These are phyloP conservation scores for Onychomys arenicola DNA, from an alignment of 2,797 vertebrate species.

Conservation along the genomic window DNA sequence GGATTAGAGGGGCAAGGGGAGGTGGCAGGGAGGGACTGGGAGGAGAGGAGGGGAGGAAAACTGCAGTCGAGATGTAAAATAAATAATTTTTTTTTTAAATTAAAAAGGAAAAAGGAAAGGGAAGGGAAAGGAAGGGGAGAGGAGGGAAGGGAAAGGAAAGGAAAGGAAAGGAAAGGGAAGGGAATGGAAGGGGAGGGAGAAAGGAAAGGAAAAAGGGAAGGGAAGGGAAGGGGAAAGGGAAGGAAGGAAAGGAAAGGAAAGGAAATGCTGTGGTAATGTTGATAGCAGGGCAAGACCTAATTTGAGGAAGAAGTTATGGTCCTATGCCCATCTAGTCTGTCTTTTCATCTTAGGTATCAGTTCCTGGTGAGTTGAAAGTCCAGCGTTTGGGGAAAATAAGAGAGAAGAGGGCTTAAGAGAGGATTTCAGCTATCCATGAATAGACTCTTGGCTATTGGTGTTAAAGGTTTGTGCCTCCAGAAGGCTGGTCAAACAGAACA, in stretches of 20 bases:
- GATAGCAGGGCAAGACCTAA: background rate
- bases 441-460: background rate
- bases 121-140: no score
- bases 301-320: slow-evolving; percentile 28
- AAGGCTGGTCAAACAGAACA: background rate
- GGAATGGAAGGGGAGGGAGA: no score
- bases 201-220: no score
- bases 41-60: background rate
- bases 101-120: no score
- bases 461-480: background rate
- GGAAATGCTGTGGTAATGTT: slow-evolving; percentile 28
- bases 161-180: no score
- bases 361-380: background rate
- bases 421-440: background rate
- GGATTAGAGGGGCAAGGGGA: background rate
- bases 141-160: no score
- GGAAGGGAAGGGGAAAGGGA: no score
- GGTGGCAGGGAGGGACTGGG: background rate
- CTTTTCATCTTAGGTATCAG: background rate
- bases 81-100: background rate
- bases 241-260: background rate
- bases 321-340: background rate
- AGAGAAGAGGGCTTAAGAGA: background rate
- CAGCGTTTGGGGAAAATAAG: background rate
- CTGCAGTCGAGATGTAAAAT: background rate